Evolutionary conservation across 2,113 vertebrate genomes (phyloP).

Genomic region (Psophia crepitans): DNA sequence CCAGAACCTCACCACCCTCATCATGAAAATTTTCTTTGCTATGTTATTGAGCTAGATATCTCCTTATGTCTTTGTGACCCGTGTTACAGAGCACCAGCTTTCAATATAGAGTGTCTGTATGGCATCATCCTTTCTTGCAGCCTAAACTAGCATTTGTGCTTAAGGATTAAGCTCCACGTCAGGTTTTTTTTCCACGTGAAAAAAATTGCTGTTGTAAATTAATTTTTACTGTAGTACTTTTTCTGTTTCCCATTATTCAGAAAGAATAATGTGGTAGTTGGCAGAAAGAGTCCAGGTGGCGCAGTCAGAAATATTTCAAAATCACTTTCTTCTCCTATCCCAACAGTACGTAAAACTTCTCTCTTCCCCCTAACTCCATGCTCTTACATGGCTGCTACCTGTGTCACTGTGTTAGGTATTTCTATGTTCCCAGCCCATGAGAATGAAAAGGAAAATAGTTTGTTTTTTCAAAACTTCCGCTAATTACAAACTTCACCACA

Average conservation of each 20-base stretch:
- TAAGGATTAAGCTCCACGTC: not conserved
- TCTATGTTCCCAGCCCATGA: not conserved
- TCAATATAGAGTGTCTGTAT: not conserved
- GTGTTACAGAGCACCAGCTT: not conserved
- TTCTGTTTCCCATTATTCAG: not conserved
- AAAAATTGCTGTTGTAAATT: not conserved
- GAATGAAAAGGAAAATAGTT: not conserved
- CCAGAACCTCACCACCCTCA: not conserved
- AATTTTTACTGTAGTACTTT: not conserved
- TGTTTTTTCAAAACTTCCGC: no score
- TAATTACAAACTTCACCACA: no score
- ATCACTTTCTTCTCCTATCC: not conserved
- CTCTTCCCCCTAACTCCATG: not conserved
- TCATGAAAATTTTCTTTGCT: not conserved
- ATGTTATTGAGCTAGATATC: not conserved
- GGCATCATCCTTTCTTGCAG: not conserved
- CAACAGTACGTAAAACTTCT: not conserved
- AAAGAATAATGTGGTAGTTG: not conserved
- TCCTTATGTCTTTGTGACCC: not conserved
- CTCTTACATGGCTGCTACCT: not conserved
- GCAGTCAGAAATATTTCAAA: not conserved
- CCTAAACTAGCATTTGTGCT: not conserved
- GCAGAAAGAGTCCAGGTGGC: not conserved
- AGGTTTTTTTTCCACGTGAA: not conserved
- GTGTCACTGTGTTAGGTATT: not conserved